Percentiles rank a stretch among this genome's conserved stretches.
Conservation (phyloP, 2,797 vertebrate genomes). For the Tenualosa ilisha region DNA sequence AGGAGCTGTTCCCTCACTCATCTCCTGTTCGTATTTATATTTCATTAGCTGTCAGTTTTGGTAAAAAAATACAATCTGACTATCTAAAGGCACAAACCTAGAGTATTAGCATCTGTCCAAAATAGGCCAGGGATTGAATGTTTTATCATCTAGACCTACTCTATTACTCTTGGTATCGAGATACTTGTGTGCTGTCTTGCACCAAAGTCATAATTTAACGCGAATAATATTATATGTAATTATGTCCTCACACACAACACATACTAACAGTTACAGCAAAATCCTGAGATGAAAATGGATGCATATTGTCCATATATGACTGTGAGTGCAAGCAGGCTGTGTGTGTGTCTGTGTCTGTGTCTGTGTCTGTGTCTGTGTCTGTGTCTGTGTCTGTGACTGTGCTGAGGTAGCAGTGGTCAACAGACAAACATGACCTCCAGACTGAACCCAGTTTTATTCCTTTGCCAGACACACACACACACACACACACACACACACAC, state of each 20-base stretch:
- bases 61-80: no score
- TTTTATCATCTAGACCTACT: no score
- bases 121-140: no score
- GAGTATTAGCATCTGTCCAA: no score
- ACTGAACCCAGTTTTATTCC: neutral
- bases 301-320: neutral
- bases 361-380: neutral
- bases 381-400: constrained; percentile 2
- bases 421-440: constrained; percentile 30
- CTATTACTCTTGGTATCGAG: no score
- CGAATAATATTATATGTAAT: no score
- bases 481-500: constrained; percentile 9
- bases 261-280: neutral
- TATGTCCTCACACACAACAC: neutral
- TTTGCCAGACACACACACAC: neutral
- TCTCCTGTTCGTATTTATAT: no score
- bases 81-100: no score
- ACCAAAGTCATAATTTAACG: no score
- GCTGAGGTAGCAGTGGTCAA: constrained; percentile 17
- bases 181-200: no score
- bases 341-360: neutral
- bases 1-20: neutral
- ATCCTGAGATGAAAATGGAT: neutral
- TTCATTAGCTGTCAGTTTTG: no score
- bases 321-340: neutral